These are phyloP conservation scores for Pandemis corylana DNA, from an alignment of 2,888 invertebrate species.

Conservation along the genomic window DNA sequence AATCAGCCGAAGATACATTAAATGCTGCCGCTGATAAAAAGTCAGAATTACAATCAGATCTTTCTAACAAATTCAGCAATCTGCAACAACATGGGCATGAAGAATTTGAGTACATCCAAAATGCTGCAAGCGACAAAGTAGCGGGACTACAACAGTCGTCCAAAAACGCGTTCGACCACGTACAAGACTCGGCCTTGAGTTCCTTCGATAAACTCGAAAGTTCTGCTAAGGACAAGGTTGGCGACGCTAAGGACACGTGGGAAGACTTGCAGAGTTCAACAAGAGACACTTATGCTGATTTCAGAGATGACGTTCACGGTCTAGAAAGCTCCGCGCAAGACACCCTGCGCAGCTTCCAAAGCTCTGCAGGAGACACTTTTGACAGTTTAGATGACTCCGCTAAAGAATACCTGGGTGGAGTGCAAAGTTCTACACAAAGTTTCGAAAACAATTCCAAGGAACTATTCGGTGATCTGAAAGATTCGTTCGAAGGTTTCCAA, in stretches of 20 bases:
- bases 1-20: conserved; percentile 71
- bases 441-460: conserved; percentile 65
- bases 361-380: conserved; percentile 79
- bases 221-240: conserved; percentile 76
- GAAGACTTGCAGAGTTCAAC: conserved; percentile 77
- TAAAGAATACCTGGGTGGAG: conserved; percentile 64
- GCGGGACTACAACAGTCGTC: conserved; percentile 66
- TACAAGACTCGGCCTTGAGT: conserved; percentile 77
- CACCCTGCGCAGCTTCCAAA: conserved; percentile 78
- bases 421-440: conserved; percentile 56
- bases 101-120: conserved; percentile 59
- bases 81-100: conserved; percentile 59
- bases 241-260: conserved; percentile 71
- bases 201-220: conserved; percentile 80
- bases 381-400: conserved; percentile 79
- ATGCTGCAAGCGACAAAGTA: conserved; percentile 56
- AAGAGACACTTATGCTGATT: conserved; percentile 75
- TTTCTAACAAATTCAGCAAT: conserved; percentile 57
- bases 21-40: conserved; percentile 70
- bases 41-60: conserved; percentile 61
- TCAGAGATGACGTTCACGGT: conserved; percentile 73
- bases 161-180: conserved; percentile 70
- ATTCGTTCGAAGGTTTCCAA: conserved; percentile 78
- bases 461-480: conserved; percentile 69
- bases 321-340: conserved; percentile 76